Evolutionary conservation across 2,888 invertebrate species (phyloP), one percentile per base, ranked within the genome.

Genomic region (Tinea semifulvella): DNA sequence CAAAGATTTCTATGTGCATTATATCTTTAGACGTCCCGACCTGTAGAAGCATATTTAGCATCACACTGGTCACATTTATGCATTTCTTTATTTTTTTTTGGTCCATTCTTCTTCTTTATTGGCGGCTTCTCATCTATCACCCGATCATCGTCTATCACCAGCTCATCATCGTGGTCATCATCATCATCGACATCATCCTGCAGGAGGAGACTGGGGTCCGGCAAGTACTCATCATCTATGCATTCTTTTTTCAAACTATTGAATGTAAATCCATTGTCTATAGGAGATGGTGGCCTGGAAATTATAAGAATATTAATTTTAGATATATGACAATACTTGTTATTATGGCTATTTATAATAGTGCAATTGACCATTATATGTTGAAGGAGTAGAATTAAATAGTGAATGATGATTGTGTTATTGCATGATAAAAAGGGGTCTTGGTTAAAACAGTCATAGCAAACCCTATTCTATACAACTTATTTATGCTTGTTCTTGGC

Each of bases 61-160:
- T 64, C 64, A 40, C 79, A 79, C 52, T 72, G 68, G 45, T 76
- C 76, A 52, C 79, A 79, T 31, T 64, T 63, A 50, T 74, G 68
- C 51, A 70, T 54, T 19, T 13, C 22, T 22, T 40, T 40, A 7
- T 40, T 17, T 8, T 40, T 40, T 19, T 22, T 22, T 14, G 11
- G 14, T 3, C 40, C 40, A 11, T 22, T n/a, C 17, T 22, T 16
- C 11, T 22, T 16, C 11, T 16, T 5, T 36, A 16, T 22, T n/a
- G 6, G 11, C 13, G 20, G 16, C 38, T 40, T 40, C 40, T 40
- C 14, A 22, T 14, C 14, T 13, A 40, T 40, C 13, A 22, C 6
- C 13, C 20, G 18, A 3, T 40, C 40, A 18, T 40, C 17, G 2
- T 22, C 22, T 13, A 40, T 40, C 13, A 22, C 6, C 13, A 40